A percentile compares a stretch with the other conserved stretches of the same genome.
These are phyloP conservation scores for Hipposideros armiger DNA, from an alignment of 2,113 vertebrate genomes.

Conservation along the genomic window DNA sequence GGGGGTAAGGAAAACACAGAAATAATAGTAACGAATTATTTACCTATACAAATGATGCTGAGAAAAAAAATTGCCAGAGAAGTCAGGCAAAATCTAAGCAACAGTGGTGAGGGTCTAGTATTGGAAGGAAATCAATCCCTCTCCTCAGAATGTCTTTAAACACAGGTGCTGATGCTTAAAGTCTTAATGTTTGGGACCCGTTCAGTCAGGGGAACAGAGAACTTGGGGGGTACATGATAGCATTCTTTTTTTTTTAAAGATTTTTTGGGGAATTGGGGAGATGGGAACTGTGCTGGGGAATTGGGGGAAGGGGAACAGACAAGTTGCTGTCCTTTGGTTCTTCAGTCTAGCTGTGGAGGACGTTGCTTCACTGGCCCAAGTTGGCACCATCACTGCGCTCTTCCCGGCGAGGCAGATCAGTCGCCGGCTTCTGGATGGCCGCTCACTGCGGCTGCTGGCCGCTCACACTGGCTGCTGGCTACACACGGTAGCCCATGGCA, in stretches of 20 bases:
- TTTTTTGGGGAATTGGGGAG: too few species aligned
- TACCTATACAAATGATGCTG: background rate
- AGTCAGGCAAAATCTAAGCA: background rate
- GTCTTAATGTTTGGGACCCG: background rate
- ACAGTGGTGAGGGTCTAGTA: accelerated
- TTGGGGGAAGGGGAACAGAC: too few species aligned
- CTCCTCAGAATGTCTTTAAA: background rate
- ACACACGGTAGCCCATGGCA: too few species aligned
- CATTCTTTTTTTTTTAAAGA: background rate
- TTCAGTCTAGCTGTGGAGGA: too few species aligned
- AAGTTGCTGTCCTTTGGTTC: too few species aligned
- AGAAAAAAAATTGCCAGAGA: background rate
- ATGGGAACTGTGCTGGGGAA: too few species aligned
- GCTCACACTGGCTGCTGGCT: too few species aligned
- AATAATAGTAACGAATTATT: background rate
- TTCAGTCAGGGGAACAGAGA: background rate
- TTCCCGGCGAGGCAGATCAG: too few species aligned
- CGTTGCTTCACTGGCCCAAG: too few species aligned
- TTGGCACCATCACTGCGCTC: too few species aligned
- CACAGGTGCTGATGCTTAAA: background rate
- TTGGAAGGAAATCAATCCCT: background rate
- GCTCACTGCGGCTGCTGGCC: too few species aligned
- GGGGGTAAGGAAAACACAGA: background rate
- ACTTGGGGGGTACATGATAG: background rate
- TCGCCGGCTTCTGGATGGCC: too few species aligned